Conservation (phyloP, 1,140 invertebrate genomes). For the Pseudomyrmex sp. region DNA sequence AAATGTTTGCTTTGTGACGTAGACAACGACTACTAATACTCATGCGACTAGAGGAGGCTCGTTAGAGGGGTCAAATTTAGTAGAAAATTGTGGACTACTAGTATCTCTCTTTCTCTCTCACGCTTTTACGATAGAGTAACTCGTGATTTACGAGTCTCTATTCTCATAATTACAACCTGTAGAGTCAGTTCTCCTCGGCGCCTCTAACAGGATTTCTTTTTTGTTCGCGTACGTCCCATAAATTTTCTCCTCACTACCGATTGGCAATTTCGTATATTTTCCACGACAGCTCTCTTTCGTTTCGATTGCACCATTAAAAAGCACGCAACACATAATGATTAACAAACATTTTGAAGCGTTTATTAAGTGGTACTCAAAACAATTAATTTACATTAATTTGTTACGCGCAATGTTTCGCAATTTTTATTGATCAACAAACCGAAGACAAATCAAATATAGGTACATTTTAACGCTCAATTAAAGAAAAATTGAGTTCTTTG, state of each 20-base stretch:
- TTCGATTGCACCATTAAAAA: not conserved
- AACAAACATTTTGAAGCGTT: not conserved
- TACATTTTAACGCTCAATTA: not conserved
- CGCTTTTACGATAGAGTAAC: constrained; percentile 3
- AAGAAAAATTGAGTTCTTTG: not conserved
- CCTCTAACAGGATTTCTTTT: constrained; percentile 17
- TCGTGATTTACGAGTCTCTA: constrained; percentile 36
- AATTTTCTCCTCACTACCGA: constrained; percentile 3
- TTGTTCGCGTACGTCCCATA: constrained; percentile 20
- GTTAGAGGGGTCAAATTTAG: constrained; percentile 72
- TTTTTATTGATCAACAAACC: not conserved
- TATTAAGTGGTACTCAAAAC: constrained; percentile 1
- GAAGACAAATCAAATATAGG: not conserved
- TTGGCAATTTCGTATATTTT: constrained; percentile 30
- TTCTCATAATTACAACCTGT: constrained; percentile 24
- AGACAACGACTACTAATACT: constrained; percentile 59
- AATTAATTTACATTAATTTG: constrained; percentile 3
- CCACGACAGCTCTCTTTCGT: not conserved
- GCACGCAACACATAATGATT: not conserved
- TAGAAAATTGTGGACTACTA: constrained; percentile 63
- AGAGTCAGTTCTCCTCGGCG: not conserved
- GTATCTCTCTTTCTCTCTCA: constrained; percentile 28
- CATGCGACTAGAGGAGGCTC: constrained; percentile 61
- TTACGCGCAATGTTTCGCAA: not conserved
- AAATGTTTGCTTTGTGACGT: constrained; percentile 56